Percentiles rank a stretch among this genome's conserved stretches.
These are phyloP conservation scores for Adelphocoris suturalis DNA, from an alignment of 2,888 invertebrate genomes.

Conservation along the genomic window DNA sequence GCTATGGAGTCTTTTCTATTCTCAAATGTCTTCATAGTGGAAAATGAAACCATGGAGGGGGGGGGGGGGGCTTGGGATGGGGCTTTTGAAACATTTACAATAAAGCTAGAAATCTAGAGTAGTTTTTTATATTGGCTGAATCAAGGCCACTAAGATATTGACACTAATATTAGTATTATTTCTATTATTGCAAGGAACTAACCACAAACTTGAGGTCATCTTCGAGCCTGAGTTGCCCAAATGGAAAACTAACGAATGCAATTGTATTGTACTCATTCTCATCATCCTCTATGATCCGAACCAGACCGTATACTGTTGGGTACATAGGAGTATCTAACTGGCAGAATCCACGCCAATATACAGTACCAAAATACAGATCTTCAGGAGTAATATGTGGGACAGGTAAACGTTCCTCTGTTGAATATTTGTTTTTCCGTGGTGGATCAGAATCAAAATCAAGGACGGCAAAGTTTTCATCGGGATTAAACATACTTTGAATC, in stretches of 20 bases:
- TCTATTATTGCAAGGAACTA: conserved; percentile 74
- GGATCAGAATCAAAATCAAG: conserved; percentile 62
- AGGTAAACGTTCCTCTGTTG: neutral
- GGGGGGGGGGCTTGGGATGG: no score
- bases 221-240: conserved; percentile 81
- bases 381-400: conserved; percentile 62
- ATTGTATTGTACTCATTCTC: conserved; percentile 70
- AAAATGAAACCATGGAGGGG: no score
- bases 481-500: conserved; percentile 75
- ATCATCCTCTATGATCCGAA: conserved; percentile 78
- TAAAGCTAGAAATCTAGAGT: no score
- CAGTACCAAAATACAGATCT: conserved; percentile 77
- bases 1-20: no score
- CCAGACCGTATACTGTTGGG: conserved; percentile 81
- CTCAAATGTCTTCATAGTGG: no score
- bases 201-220: conserved; percentile 82
- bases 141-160: no score
- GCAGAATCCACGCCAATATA: conserved; percentile 81
- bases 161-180: no score
- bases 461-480: conserved; percentile 73
- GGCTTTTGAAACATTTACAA: no score
- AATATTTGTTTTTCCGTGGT: conserved; percentile 30
- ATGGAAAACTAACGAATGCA: conserved; percentile 73
- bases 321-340: conserved; percentile 82
- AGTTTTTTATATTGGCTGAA: no score